Evolutionary conservation across 1,140 invertebrate genomes (phyloP).

Genomic region (Portunus trituberculatus): DNA sequence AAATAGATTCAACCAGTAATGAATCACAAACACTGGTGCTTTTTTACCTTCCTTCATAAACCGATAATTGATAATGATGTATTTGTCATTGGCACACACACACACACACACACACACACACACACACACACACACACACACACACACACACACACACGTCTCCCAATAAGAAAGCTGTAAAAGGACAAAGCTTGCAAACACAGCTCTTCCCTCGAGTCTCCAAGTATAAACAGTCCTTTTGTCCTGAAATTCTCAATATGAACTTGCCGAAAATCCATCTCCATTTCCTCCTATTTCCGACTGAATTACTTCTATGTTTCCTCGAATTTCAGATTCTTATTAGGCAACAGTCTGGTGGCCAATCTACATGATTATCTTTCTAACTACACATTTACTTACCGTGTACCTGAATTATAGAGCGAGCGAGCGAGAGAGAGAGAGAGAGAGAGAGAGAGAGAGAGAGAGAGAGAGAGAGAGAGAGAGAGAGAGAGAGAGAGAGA

Average conservation of each 20-base stretch:
- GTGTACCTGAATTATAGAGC: not conserved
- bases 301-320: not conserved
- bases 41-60: not conserved
- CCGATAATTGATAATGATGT: not conserved
- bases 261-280: not conserved
- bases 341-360: not conserved
- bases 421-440: slow-evolving; percentile 5
- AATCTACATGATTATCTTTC: not conserved
- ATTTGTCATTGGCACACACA: not conserved
- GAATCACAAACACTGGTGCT: not conserved
- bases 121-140: slow-evolving; percentile 48
- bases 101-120: slow-evolving; percentile 46
- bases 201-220: not conserved
- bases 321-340: not conserved
- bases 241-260: not conserved
- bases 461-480: slow-evolving; percentile 1
- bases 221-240: not conserved
- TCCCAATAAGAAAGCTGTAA: not conserved
- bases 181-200: not conserved
- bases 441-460: not conserved
- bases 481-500: slow-evolving; percentile 31
- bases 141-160: not conserved
- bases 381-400: not conserved
- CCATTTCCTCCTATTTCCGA: too few relatives aligned
- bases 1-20: not conserved